Evolutionary conservation across 2,113 vertebrate genomes (phyloP).

Genomic region (Boulengeromyrus knoepffleri): DNA sequence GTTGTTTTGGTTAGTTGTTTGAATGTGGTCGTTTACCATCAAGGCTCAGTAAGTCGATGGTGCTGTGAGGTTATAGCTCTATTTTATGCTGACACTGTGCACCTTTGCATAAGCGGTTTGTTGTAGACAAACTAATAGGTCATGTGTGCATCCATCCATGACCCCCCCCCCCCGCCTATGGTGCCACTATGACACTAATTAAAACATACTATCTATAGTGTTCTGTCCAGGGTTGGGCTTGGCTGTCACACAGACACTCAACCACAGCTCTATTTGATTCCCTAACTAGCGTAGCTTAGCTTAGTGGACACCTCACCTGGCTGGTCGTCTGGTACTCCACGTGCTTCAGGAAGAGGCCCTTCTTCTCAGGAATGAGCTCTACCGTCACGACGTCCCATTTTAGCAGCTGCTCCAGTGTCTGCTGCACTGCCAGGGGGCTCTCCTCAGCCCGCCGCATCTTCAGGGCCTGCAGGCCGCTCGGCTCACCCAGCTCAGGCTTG

Average conservation of each 20-base stretch:
- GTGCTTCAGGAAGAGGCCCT: constrained; percentile 93
- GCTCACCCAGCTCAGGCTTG: constrained; percentile 63
- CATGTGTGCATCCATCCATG: not conserved
- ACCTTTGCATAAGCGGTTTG: not conserved
- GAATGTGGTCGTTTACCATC: not conserved
- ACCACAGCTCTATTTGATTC: not conserved
- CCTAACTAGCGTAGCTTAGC: not conserved
- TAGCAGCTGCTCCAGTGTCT: constrained; percentile 76
- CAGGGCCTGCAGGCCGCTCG: constrained; percentile 50
- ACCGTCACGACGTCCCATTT: constrained; percentile 74
- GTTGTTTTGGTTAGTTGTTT: not conserved
- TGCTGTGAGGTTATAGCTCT: not conserved
- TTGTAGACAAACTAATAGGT: not conserved
- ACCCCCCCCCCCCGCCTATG: too few relatives aligned
- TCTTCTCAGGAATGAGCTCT: constrained; percentile 94
- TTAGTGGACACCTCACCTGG: constrained; percentile 58
- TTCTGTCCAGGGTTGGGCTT: not conserved
- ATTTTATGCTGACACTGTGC: not conserved
- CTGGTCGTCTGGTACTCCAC: constrained; percentile 95
- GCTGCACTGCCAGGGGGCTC: constrained; percentile 69
- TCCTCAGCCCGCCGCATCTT: constrained; percentile 73
- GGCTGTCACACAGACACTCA: not conserved
- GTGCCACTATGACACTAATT: not conserved
- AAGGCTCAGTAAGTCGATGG: not conserved
- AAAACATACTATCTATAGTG: not conserved